Evolutionary conservation across 1,140 invertebrate genomes (phyloP).

Genomic region (Oreohelix idahoensis): DNA sequence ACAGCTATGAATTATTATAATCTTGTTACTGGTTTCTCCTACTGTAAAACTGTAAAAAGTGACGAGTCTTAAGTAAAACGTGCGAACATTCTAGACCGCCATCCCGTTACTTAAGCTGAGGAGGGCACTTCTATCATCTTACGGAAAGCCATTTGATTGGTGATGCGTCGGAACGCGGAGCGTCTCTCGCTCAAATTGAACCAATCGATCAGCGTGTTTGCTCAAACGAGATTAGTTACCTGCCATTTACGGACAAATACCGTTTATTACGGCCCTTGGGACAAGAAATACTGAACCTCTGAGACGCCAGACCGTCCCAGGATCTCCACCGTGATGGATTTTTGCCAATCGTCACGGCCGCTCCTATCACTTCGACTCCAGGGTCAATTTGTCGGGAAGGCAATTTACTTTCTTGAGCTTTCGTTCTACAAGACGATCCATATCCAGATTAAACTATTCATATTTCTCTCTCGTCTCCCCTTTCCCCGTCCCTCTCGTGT

Average conservation of each 20-base stretch:
- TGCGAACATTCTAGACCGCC: too few species aligned
- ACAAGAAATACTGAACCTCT: not conserved
- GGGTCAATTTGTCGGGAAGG: constrained; percentile 33
- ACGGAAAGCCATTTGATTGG: constrained; percentile 26
- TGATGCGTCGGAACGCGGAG: constrained; percentile 6
- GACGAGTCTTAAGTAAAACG: too few species aligned
- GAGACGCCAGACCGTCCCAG: constrained; percentile 29
- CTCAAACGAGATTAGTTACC: constrained; percentile 47
- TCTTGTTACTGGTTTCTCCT: too few species aligned
- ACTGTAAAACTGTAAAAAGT: too few species aligned
- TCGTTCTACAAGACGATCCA: constrained; percentile 22
- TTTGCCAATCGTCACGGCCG: constrained; percentile 32
- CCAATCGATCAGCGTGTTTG: constrained; percentile 43
- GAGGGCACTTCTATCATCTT: constrained; percentile 2
- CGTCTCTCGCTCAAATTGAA: constrained; percentile 34
- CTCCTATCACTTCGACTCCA: constrained; percentile 22
- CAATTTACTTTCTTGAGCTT: constrained; percentile 21
- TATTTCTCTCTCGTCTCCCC: constrained; percentile 3
- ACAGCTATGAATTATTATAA: too few species aligned
- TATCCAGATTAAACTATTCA: constrained; percentile 36
- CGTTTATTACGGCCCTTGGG: constrained; percentile 43
- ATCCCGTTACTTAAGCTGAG: not conserved
- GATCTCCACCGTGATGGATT: constrained; percentile 5
- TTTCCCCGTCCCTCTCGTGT: too few species aligned
- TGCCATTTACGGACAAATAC: constrained; percentile 46